phyloP scores from a whole-genome alignment of 2,113 vertebrate species.

The Pterocles burchelli region DNA sequence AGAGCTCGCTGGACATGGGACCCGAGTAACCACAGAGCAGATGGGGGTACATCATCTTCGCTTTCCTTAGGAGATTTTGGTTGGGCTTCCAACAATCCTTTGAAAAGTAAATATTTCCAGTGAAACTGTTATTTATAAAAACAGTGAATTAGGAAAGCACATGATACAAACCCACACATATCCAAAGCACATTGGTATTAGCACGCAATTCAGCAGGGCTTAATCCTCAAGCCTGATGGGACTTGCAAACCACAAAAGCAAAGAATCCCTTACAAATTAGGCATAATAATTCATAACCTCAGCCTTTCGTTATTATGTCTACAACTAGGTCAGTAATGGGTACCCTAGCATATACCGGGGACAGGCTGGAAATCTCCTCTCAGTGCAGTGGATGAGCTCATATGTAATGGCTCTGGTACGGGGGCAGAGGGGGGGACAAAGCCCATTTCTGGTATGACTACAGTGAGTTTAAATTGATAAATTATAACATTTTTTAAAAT shows the following conservation, averaged over 20 bases:
- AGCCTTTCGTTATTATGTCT: constrained; percentile 38
- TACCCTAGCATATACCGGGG: not conserved
- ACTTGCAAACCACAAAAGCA: constrained; percentile 55
- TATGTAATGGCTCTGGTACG: not conserved
- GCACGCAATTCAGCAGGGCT: constrained; percentile 21
- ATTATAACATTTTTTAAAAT: not conserved
- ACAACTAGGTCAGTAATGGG: constrained; percentile 53
- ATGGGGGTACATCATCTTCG: rapidly evolving
- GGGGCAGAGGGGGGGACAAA: not conserved
- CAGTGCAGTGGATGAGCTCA: not conserved
- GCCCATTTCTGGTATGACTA: not conserved
- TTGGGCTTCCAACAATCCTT: not conserved
- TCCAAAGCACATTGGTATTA: constrained; percentile 45
- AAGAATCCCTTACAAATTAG: constrained; percentile 64
- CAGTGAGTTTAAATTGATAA: not conserved
- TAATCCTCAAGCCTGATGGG: constrained; percentile 40
- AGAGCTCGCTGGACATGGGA: not conserved
- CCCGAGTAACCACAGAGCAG: not conserved
- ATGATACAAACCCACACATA: constrained; percentile 7
- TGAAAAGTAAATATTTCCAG: constrained; percentile 43
- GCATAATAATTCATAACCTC: constrained; percentile 59
- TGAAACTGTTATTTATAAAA: constrained; percentile 22
- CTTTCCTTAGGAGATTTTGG: not conserved
- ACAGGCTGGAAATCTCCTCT: constrained; percentile 12
- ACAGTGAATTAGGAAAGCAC: constrained; percentile 30